Percentiles rank a stretch among this genome's conserved stretches.
Conservation (phyloP, 2,888 invertebrate species). For the Callinectes sapidus region DNA sequence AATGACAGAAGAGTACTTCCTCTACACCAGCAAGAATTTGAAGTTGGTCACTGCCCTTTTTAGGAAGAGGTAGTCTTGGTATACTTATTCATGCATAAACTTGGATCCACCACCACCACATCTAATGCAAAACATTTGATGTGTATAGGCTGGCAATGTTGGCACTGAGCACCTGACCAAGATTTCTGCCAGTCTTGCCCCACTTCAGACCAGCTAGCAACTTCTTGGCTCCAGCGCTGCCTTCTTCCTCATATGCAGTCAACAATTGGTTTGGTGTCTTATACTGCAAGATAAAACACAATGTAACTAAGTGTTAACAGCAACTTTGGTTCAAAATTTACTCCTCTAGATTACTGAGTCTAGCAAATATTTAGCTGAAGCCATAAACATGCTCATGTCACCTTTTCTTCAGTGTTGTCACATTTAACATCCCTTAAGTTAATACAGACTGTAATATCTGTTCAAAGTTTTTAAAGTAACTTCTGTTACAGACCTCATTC, state of each 20-base stretch:
- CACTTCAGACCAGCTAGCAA: conserved; percentile 46
- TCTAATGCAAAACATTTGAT: conserved; percentile 32
- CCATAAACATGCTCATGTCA: background rate
- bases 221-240: conserved; percentile 22
- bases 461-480: background rate
- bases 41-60: too few relatives aligned
- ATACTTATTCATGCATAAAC: background rate
- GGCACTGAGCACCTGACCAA: conserved; percentile 50
- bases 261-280: conserved; percentile 35
- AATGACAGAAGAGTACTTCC: too few relatives aligned
- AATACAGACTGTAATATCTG: background rate
- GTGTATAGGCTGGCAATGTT: conserved; percentile 52
- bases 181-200: conserved; percentile 44
- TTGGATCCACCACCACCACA: background rate
- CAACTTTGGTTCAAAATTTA: background rate
- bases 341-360: background rate
- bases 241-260: conserved; percentile 30
- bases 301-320: background rate
- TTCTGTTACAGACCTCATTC: background rate
- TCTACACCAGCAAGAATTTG: too few relatives aligned
- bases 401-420: background rate
- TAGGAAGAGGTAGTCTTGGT: too few relatives aligned
- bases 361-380: background rate
- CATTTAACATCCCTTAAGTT: background rate
- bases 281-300: conserved; percentile 39